These are phyloP conservation scores for Suricata suricatta DNA, from an alignment of 2,113 vertebrate species.

Conservation along the genomic window DNA sequence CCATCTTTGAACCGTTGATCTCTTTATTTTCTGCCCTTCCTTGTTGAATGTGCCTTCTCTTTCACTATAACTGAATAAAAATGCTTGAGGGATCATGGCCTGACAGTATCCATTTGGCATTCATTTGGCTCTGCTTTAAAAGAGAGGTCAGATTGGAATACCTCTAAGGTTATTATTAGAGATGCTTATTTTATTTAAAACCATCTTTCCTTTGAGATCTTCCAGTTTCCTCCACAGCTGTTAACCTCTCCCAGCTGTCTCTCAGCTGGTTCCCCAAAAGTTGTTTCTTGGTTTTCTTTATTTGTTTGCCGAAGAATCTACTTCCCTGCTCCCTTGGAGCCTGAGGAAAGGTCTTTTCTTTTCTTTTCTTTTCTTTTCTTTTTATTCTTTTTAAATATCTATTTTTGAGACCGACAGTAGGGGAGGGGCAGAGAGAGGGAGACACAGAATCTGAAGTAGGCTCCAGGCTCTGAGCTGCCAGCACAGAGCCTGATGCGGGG, in stretches of 20 bases:
- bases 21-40: neutral
- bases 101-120: neutral
- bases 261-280: neutral
- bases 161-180: slow-evolving; percentile 5
- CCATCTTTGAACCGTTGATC: neutral
- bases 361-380: too few relatives aligned
- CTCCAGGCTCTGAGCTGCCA: too few relatives aligned
- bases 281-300: neutral
- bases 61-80: slow-evolving; percentile 12
- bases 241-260: neutral
- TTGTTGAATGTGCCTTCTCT: neutral
- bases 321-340: neutral
- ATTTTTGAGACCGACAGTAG: too few relatives aligned
- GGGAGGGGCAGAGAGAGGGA: too few relatives aligned
- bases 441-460: too few relatives aligned
- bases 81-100: neutral
- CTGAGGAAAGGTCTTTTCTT: neutral
- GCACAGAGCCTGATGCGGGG: too few relatives aligned
- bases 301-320: neutral
- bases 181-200: slow-evolving; percentile 15
- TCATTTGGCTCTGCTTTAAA: neutral
- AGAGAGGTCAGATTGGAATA: neutral
- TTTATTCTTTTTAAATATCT: too few relatives aligned
- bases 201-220: neutral
- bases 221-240: neutral